Evolutionary conservation across 2,113 vertebrate species (phyloP), one percentile per base, ranked within the genome.

Genomic region (Leuciscus idus): DNA sequence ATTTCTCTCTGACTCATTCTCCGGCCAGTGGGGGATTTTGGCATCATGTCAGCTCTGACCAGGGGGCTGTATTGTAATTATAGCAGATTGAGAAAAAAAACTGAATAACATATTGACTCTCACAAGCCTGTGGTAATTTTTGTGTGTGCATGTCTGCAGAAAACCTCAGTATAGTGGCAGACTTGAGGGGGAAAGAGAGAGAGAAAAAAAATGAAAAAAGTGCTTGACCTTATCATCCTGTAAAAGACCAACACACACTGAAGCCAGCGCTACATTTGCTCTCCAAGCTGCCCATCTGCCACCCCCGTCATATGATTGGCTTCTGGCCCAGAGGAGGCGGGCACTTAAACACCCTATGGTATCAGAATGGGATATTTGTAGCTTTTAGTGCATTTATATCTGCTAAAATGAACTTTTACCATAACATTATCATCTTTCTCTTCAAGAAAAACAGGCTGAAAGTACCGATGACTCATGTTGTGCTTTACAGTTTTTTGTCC

Each of bases 1-100:
- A 95, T 95, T 91, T 94, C 81, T 92, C 93, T 93, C 94, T 95
- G 93, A 95, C 93, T 94, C 91, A 94, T 94, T 93, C 93, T 92
- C 92, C 52, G 89, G 90, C 92, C 92, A 33, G 89, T 93, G 90
- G 92, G 87, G 90, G 91, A 89, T 92, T 89, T 91, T 92, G 91
- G 93, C 92, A 87, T 83, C 82, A 85, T 91, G 89, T 90, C 90
- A 91, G 36, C 85, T 88, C 89, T 90, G 90, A 92, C 92, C 90
- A 82, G 85, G 89, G 89, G 90, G 89, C 85, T 73, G 83, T 93
- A 92, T 93, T 93, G 87, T 95, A 94, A 95, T 95, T 94, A 94
- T 95, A 93, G 91, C 89, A 93, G 89, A 93, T 92, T 88, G 89
- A 84, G 85, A 82, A 91, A 90, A 92, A 92, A 93, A 93, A 92